Conservation (phyloP, 53 echinoderm and acorn worm genomes). For the Henricia sp. region DNA sequence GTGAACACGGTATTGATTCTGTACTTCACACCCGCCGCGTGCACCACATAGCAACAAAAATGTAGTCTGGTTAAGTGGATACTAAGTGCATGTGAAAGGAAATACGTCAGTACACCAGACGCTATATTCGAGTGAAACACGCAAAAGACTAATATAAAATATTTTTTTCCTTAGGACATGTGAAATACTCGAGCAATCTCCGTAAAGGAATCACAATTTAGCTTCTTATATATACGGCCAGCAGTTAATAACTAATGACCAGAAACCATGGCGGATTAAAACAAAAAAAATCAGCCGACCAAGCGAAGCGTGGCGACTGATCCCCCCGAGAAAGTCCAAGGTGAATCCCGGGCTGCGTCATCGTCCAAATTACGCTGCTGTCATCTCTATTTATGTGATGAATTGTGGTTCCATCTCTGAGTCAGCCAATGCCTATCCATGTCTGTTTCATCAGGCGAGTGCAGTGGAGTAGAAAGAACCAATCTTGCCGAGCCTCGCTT, state of each 20-base stretch:
- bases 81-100: no score
- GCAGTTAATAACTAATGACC: constrained; percentile 61
- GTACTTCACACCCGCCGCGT: no score
- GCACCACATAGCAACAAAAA: no score
- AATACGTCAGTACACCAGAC: no score
- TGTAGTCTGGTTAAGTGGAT: no score
- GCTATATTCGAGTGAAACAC: no score
- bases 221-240: constrained; percentile 52
- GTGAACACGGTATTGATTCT: no score
- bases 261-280: constrained; percentile 44
- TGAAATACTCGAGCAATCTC: constrained; percentile 35
- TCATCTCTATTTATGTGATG: constrained; percentile 36
- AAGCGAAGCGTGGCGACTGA: constrained; percentile 32
- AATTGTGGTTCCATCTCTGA: neutral
- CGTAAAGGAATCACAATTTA: constrained; percentile 62
- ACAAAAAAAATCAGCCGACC: neutral
- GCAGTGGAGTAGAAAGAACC: constrained; percentile 17
- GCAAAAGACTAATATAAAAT: no score
- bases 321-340: neutral
- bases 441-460: constrained; percentile 8
- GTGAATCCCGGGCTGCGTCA: neutral
- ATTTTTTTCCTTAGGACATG: constrained; percentile 39
- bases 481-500: constrained; percentile 3
- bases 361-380: neutral
- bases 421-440: neutral